A percentile compares a stretch with the other conserved stretches of the same genome.
These are phyloP conservation scores for Malurus alboscapulatus DNA, from an alignment of 2,113 vertebrate genomes.

Conservation along the genomic window DNA sequence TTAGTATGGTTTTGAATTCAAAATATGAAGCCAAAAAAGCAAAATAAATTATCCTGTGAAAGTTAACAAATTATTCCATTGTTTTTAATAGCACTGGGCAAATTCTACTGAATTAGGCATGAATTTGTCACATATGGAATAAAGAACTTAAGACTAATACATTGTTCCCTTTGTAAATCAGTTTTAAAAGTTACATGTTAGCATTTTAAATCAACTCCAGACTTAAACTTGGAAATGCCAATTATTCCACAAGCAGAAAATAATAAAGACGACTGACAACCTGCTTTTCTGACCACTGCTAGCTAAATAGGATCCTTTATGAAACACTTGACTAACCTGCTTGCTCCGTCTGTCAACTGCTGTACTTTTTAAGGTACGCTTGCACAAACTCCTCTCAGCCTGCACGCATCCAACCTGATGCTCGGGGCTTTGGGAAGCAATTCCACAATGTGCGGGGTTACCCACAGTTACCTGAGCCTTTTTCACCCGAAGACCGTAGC, in stretches of 20 bases:
- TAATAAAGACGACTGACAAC: neutral
- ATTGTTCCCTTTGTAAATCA: constrained; percentile 37
- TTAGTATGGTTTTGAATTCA: constrained; percentile 62
- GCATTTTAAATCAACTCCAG: constrained; percentile 57
- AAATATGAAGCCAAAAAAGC: constrained; percentile 32
- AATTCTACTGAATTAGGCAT: constrained; percentile 49
- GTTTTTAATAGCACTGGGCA: constrained; percentile 53
- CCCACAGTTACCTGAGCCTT: neutral
- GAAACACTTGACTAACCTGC: neutral
- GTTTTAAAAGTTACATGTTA: constrained; percentile 49
- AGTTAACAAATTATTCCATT: constrained; percentile 60
- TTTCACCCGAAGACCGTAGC: neutral
- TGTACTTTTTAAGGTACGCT: neutral
- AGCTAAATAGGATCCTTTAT: neutral
- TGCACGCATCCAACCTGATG: neutral
- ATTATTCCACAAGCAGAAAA: neutral
- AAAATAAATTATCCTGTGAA: constrained; percentile 52
- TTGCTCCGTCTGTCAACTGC: neutral
- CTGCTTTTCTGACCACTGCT: neutral
- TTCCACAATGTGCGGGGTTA: neutral
- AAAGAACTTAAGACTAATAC: constrained; percentile 34
- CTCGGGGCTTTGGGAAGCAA: neutral
- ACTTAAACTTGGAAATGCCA: constrained; percentile 27
- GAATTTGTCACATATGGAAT: constrained; percentile 41
- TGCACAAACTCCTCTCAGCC: neutral